A percentile compares a stretch with the other conserved stretches of the same genome.
phyloP scores from a whole-genome alignment of 2,113 vertebrate species.

The Dipodomys ordii region DNA sequence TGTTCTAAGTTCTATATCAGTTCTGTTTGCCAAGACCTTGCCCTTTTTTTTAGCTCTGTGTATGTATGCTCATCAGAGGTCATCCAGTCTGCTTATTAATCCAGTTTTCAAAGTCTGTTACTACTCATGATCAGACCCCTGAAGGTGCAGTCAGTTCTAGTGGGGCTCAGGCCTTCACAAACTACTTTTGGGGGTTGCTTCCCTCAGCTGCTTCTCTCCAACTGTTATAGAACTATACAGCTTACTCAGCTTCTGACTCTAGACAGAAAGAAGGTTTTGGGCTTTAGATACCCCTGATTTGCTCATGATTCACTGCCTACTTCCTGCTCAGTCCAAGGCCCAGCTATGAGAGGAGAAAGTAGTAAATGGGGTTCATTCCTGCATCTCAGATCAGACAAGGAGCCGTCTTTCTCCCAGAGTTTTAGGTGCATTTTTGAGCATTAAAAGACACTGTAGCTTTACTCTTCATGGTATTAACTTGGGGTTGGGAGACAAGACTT shows the following conservation, averaged over 20 bases:
- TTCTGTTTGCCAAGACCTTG: not conserved
- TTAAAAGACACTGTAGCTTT: not conserved
- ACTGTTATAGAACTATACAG: not conserved
- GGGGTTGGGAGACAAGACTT: not conserved
- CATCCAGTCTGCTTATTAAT: not conserved
- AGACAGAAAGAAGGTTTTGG: not conserved
- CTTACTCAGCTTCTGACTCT: not conserved
- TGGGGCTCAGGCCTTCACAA: not conserved
- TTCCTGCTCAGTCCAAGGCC: not conserved
- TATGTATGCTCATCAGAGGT: not conserved
- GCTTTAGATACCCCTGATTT: not conserved
- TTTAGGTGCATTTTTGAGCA: not conserved
- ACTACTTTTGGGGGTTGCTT: not conserved
- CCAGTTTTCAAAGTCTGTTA: not conserved
- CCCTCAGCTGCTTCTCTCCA: not conserved
- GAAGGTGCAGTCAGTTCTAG: not conserved
- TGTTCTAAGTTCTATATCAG: not conserved
- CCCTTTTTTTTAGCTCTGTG: not conserved
- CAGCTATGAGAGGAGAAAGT: not conserved
- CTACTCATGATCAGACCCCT: not conserved
- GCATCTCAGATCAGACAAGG: not conserved
- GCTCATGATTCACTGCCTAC: not conserved
- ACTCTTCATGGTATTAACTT: not conserved
- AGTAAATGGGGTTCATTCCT: not conserved
- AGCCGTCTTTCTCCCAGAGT: not conserved